phyloP scores from a whole-genome alignment of 2,888 invertebrate species.

The Blastobasis adustella region DNA sequence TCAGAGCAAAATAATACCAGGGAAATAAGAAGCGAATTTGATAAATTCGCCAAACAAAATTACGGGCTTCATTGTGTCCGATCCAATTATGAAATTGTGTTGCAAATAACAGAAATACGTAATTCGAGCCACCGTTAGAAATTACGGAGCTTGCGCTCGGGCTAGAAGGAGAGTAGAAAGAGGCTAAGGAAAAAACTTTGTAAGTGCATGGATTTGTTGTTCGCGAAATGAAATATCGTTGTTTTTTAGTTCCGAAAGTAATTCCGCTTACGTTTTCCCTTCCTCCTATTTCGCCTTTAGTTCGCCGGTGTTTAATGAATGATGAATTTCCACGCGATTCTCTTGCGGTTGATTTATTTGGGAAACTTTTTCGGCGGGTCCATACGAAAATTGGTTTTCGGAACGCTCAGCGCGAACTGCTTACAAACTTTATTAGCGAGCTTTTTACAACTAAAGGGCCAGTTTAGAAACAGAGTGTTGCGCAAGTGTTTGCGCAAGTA shows the following conservation, averaged over 20 bases:
- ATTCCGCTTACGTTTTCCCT: constrained; percentile 2
- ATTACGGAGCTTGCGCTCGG: background rate
- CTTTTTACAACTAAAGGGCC: too few species aligned
- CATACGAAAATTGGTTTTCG: background rate
- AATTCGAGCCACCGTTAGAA: background rate
- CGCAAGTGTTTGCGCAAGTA: too few species aligned
- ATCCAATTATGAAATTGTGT: too few species aligned
- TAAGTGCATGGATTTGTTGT: constrained; percentile 7
- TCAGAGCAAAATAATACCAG: background rate
- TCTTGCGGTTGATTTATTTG: background rate
- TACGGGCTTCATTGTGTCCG: background rate
- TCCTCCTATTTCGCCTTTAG: constrained; percentile 1
- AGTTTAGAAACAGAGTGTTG: too few species aligned
- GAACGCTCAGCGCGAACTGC: too few species aligned
- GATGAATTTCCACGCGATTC: background rate
- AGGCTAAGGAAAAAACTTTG: constrained; percentile 2
- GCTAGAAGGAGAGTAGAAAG: background rate
- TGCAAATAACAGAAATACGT: too few species aligned
- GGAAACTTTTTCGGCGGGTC: background rate
- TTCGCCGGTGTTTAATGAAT: constrained; percentile 3
- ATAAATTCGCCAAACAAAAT: too few species aligned
- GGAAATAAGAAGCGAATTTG: background rate
- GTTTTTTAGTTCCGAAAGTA: constrained; percentile 5
- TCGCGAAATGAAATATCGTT: constrained; percentile 7
- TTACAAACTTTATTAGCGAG: too few species aligned